Evolutionary conservation across 2,888 invertebrate genomes (phyloP).

Genomic region (Corythucha ciliata): DNA sequence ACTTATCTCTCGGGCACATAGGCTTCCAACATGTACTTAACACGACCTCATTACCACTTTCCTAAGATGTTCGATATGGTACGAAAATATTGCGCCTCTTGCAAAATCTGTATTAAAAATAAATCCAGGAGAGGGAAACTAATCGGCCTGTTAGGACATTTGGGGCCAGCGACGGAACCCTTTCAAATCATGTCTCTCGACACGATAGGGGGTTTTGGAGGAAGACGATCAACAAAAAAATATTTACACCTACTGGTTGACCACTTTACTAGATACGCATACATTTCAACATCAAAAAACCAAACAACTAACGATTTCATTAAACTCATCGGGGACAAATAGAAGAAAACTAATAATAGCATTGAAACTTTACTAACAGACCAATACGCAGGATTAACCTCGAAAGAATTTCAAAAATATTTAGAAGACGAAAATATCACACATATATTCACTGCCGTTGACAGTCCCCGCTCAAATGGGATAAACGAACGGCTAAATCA

Average conservation of each 20-base stretch:
- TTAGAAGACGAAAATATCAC: conserved; percentile 2
- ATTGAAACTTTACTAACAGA: conserved; percentile 13
- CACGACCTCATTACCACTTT: too few species aligned
- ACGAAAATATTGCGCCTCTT: too few species aligned
- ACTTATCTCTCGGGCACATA: background rate
- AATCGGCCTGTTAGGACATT: background rate
- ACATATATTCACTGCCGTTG: conserved; percentile 2
- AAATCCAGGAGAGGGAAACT: background rate
- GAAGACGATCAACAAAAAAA: background rate
- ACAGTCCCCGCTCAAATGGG: background rate
- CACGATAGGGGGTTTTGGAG: conserved; percentile 1
- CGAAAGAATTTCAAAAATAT: conserved; percentile 25
- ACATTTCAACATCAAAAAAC: background rate
- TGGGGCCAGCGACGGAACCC: background rate
- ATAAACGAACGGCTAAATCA: background rate
- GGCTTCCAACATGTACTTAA: background rate
- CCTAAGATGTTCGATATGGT: too few species aligned
- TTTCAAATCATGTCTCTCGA: conserved; percentile 2
- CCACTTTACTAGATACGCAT: background rate
- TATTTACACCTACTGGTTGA: background rate
- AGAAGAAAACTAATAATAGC: background rate
- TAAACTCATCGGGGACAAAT: background rate
- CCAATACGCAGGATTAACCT: conserved; percentile 10
- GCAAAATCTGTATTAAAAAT: too few species aligned
- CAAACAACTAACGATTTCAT: background rate